A percentile compares a stretch with the other conserved stretches of the same genome.
phyloP scores from a whole-genome alignment of 2,797 vertebrate genomes.

The Coilia nasus region DNA sequence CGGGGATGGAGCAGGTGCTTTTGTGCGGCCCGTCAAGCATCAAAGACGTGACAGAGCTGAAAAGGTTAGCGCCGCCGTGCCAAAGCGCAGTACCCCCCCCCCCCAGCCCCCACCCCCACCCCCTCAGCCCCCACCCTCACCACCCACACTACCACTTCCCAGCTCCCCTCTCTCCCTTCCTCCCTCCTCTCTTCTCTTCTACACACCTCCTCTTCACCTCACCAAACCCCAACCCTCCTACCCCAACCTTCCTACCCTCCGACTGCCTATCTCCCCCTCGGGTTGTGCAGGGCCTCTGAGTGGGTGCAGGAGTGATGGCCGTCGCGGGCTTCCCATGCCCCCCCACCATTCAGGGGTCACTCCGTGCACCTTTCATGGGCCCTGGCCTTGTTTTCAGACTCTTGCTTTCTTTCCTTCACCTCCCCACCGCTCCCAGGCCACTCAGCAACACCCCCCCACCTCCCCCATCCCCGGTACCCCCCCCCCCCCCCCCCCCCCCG shows the following conservation, averaged over 20 bases:
- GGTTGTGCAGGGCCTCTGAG: conserved; percentile 51
- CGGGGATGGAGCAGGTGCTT: conserved; percentile 84
- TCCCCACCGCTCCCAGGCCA: conserved; percentile 14
- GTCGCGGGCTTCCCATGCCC: conserved; percentile 54
- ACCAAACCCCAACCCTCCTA: conserved; percentile 62
- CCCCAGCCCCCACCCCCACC: neutral
- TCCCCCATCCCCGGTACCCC: neutral
- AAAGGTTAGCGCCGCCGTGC: conserved; percentile 78
- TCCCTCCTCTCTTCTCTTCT: conserved; percentile 29
- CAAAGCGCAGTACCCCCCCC: conserved; percentile 62
- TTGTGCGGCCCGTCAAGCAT: conserved; percentile 80
- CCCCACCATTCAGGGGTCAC: conserved; percentile 50
- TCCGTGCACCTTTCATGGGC: conserved; percentile 50
- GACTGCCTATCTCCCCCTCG: neutral
- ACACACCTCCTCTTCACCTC: neutral
- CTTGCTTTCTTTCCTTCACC: conserved; percentile 10
- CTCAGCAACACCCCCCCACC: conserved; percentile 1
- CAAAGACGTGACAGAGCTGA: conserved; percentile 76
- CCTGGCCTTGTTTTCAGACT: conserved; percentile 26
- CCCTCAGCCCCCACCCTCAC: no score
- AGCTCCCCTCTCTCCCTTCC: conserved; percentile 25
- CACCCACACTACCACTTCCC: no score
- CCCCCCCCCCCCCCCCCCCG: neutral
- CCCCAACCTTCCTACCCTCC: conserved; percentile 17
- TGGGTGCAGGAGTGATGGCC: conserved; percentile 59